Evolutionary conservation across 2,797 vertebrate genomes (phyloP), one percentile per base, ranked within the genome.

Genomic region (Pelochelys cantorii): DNA sequence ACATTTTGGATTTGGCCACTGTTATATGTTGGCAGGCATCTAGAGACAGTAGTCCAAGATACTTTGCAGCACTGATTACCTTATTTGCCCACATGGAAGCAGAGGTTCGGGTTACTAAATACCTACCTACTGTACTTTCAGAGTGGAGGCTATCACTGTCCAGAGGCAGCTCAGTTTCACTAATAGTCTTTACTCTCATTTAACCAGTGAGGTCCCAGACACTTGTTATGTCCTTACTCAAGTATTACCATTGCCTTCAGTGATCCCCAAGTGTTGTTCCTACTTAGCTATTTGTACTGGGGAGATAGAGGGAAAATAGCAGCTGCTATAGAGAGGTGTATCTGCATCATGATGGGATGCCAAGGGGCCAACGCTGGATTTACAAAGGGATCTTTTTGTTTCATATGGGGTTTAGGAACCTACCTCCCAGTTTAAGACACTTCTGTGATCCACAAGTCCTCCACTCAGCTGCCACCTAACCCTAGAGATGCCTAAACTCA

Each of bases 241-340:
- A 0, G 0, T 23, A 27, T 31, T 11, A 84, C n/a, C 14, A 81
- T 0, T 0, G 22, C 55, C 62, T 0, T 82, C 25, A 87, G 82
- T 7, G 15, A 60, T 9, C 9, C 20, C 11, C 78, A 88, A 53
- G 1, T 52, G n/a, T 57, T 83, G 3, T 7, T 53, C 34, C 15
- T 23, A 75, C 1, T 22, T 52, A 4, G 6, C 42, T 53, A 17
- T 27, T 25, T 80, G 52, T 57, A 54, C 25, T 54, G 77, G 22
- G 84, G 86, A 87, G 2, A 15, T 81, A 84, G 2, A 7, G 83
- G 31, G 65, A 92, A 31, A 65, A 34, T 91, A 48, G 5, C 71
- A 92, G 83, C 23, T 3, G 23, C 22, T 60, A n/a, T 3, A 74
- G 37, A 81, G 29, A 85, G 87, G 91, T 1, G 0, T 71, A 83